Percentiles rank a stretch among this genome's conserved stretches.
These are phyloP conservation scores for Centropus bengalensis DNA, from an alignment of 2,113 vertebrate species.

Conservation along the genomic window DNA sequence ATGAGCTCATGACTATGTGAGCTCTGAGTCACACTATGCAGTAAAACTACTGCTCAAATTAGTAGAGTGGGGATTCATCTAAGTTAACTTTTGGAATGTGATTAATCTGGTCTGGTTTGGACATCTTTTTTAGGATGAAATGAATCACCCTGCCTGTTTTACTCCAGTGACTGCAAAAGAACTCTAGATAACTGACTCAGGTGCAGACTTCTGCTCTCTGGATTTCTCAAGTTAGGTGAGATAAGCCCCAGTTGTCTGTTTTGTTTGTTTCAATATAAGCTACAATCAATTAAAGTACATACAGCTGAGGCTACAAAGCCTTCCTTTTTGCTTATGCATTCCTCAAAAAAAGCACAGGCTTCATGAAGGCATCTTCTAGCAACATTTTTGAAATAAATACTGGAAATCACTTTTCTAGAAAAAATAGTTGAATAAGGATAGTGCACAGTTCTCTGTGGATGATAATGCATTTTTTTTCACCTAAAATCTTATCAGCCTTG, in stretches of 20 bases:
- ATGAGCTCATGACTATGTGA: neutral
- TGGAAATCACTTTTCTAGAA: neutral
- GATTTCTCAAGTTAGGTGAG: neutral
- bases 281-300: neutral
- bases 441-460: neutral
- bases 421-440: neutral
- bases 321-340: neutral
- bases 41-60: neutral
- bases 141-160: neutral
- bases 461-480: conserved; percentile 23
- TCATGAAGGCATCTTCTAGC: neutral
- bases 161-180: neutral
- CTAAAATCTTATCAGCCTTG: conserved; percentile 24
- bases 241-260: neutral
- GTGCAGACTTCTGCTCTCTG: neutral
- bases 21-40: neutral
- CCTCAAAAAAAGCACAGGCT: neutral
- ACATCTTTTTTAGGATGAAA: neutral
- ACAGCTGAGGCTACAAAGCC: neutral
- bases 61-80: neutral
- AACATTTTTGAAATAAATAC: conserved; percentile 8
- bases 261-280: neutral
- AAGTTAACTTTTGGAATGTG: neutral
- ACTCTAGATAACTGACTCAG: neutral
- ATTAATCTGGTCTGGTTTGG: neutral